Conservation (phyloP, 2,113 vertebrate genomes). For the Anser cygnoides region DNA sequence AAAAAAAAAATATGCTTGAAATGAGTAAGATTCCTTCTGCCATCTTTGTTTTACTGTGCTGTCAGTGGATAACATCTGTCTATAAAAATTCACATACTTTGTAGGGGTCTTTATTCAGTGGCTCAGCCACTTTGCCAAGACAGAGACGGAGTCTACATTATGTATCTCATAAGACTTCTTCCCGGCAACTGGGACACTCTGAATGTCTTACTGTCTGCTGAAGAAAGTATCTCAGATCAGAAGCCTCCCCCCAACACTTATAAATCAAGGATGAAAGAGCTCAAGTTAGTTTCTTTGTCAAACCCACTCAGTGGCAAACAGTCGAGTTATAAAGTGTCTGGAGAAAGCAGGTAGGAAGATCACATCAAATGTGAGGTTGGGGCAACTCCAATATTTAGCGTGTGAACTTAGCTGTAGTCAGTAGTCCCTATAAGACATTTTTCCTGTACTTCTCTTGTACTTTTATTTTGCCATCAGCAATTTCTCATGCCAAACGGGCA, state of each 20-base stretch:
- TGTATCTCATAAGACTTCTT: neutral
- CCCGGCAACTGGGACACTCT: neutral
- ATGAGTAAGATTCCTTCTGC: neutral
- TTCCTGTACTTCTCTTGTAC: neutral
- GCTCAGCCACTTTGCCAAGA: neutral
- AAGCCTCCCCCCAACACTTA: neutral
- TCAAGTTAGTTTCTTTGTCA: neutral
- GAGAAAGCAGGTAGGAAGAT: neutral
- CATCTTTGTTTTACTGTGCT: neutral
- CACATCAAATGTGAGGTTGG: neutral
- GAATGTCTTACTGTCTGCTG: neutral
- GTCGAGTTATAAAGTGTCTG: neutral
- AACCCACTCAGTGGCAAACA: neutral
- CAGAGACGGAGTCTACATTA: neutral
- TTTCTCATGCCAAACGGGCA: neutral
- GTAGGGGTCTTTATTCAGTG: neutral
- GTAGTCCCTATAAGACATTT: neutral
- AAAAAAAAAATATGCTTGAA: neutral
- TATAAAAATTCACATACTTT: neutral
- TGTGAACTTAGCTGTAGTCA: neutral
- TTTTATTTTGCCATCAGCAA: neutral
- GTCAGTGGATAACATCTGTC: neutral
- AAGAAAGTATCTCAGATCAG: neutral
- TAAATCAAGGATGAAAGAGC: neutral
- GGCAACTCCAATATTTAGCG: neutral